Evolutionary conservation across 2,888 invertebrate genomes (phyloP).

Genomic region (Coenonympha arcania): DNA sequence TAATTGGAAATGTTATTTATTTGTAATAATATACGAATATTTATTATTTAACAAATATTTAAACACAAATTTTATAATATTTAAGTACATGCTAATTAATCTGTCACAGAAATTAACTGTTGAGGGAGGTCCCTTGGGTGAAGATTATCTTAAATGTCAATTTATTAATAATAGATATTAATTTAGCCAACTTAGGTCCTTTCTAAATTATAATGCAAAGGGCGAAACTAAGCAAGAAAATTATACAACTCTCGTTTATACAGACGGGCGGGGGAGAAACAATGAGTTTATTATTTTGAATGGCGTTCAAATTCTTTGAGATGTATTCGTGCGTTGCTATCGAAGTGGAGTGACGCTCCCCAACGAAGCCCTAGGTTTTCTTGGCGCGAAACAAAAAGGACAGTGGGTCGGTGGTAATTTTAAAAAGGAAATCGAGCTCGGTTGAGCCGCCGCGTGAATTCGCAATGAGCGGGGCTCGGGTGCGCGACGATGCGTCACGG

Average conservation of each 20-base stretch:
- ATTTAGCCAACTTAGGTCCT: no score
- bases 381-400: constrained; percentile 64
- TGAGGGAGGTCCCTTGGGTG: no score
- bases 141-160: no score
- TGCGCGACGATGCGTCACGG: constrained; percentile 65
- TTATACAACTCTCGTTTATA: neutral
- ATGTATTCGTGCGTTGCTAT: constrained; percentile 32
- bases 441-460: constrained; percentile 54
- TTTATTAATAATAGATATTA: no score
- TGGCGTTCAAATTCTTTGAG: constrained; percentile 26
- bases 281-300: constrained; percentile 22
- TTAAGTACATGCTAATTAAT: no score
- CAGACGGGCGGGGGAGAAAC: constrained; percentile 13
- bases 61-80: no score
- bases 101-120: no score
- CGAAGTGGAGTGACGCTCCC: constrained; percentile 47
- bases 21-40: no score
- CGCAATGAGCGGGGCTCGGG: constrained; percentile 54
- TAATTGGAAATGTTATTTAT: no score
- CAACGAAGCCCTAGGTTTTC: constrained; percentile 42
- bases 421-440: constrained; percentile 70
- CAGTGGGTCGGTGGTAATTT: constrained; percentile 70
- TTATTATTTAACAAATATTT: neutral
- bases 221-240: neutral
- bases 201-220: no score